These are phyloP conservation scores for Brachypodius melanocephalos DNA, from an alignment of 2,113 vertebrate species.

Conservation along the genomic window DNA sequence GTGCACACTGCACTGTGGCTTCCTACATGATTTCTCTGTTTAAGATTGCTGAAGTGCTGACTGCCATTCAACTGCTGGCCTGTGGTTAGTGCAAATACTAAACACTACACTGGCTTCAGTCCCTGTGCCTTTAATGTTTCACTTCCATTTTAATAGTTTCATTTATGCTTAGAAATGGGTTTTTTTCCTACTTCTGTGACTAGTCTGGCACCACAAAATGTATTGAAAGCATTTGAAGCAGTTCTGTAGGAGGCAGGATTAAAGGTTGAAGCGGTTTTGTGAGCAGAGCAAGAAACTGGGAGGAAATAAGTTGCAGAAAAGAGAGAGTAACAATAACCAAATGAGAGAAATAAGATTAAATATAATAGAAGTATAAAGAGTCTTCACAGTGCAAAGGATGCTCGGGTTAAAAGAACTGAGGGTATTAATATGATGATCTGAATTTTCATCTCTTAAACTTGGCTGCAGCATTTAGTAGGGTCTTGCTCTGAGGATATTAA, in stretches of 20 bases:
- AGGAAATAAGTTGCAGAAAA: neutral
- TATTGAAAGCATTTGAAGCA: neutral
- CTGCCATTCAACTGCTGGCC: neutral
- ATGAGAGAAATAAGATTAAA: neutral
- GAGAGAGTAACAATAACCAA: neutral
- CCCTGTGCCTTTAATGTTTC: neutral
- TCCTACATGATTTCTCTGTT: conserved; percentile 28
- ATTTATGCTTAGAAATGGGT: neutral
- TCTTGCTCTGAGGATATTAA: neutral
- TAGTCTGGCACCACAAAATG: neutral
- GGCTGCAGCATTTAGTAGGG: neutral
- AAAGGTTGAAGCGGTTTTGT: neutral
- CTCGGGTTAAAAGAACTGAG: neutral
- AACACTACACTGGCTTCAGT: neutral
- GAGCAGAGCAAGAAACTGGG: neutral
- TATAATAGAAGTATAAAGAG: neutral
- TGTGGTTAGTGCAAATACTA: conserved; percentile 8
- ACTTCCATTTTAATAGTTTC: conserved; percentile 11
- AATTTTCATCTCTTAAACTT: neutral
- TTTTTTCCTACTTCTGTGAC: neutral
- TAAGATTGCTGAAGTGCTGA: neutral
- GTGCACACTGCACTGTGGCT: neutral
- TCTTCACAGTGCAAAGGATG: neutral
- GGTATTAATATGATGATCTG: neutral
- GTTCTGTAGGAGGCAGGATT: neutral